Base-by-base conservation (phyloP, 2,113 vertebrate genomes). In the Lagopus muta region DNA sequence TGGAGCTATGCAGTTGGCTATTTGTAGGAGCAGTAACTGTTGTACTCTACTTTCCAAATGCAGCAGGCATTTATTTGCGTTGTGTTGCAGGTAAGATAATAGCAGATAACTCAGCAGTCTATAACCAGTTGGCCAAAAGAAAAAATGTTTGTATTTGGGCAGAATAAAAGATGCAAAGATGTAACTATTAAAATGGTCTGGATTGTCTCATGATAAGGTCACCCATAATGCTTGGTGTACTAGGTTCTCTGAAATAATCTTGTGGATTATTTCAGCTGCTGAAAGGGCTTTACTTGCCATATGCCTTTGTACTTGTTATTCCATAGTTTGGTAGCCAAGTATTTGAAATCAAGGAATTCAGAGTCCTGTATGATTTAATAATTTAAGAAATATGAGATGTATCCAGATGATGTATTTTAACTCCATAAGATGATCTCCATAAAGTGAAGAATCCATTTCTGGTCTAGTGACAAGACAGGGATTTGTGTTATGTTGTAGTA, bases 381-480 rank as follows among this genome's bases (percentile, higher is more conserved):
- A 69, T 64, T 69, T 30, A 34, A 64, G 28, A 27, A 80, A 12
- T 25, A 25, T 42, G 50, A 92, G 16, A 19, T 30, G 6, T 62
- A 32, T n/a, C 47, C 65, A 69, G 45, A 75, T 20, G 36, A 40
- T 66, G 13, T 6, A 10, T 54, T 78, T 89, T 82, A 38, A 73
- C 32, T 72, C 52, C 10, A 6, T 48, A 58, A 60, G n/a, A 34
- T 21, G 7, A 17, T 40, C 19, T 50, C 7, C 27, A 32, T 24
- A 16, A 48, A 27, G 62, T 57, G 10, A 73, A 4, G 28, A 61
- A 83, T 24, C 36, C 0, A 0, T 4, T 18, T 22, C 3, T n/a
- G 27, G 32, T 58, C 30, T 8, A 47, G 36, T 60, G 52, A 45
- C 47, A 84, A 62, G 32, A 32, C 47, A 43, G n/a, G 10, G 27